Conservation (phyloP, 2,888 invertebrate species). For the Torymus auratus region DNA sequence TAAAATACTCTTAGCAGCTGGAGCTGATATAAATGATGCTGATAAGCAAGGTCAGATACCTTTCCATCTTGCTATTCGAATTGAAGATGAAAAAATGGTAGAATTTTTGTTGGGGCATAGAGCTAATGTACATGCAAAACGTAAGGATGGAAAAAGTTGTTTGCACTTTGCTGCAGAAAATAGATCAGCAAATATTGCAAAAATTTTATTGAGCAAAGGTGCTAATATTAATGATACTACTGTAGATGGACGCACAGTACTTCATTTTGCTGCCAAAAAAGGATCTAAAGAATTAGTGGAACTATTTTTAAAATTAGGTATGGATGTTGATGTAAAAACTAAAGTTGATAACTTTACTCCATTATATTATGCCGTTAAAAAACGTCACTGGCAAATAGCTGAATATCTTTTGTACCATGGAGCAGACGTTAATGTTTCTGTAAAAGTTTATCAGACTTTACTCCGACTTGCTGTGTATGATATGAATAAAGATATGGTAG, state of each 20-base stretch:
- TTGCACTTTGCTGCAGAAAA: constrained; percentile 55
- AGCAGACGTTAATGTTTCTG: constrained; percentile 49
- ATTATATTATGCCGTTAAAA: constrained; percentile 53
- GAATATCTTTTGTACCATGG: constrained; percentile 54
- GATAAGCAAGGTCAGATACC: constrained; percentile 52
- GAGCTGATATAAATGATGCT: constrained; percentile 53
- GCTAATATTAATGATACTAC: constrained; percentile 42
- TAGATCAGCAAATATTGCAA: constrained; percentile 41
- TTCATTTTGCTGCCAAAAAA: constrained; percentile 54
- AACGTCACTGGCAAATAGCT: constrained; percentile 50
- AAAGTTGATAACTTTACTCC: constrained; percentile 49
- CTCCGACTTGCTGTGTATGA: constrained; percentile 54
- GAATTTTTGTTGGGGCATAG: constrained; percentile 47
- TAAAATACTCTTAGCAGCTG: constrained; percentile 49
- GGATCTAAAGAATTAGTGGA: constrained; percentile 51
- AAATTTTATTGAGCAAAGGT: constrained; percentile 42
- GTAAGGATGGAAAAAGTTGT: constrained; percentile 52
- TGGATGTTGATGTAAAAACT: constrained; percentile 53
- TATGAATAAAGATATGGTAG: constrained; percentile 55
- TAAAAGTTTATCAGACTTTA: constrained; percentile 52
- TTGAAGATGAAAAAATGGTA: constrained; percentile 54
- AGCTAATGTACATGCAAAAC: constrained; percentile 42
- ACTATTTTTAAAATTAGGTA: constrained; percentile 52
- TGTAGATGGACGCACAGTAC: constrained; percentile 38
- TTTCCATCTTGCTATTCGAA: constrained; percentile 49